Conservation (phyloP, 2,797 vertebrate genomes). For the Gambelia wislizenii region DNA sequence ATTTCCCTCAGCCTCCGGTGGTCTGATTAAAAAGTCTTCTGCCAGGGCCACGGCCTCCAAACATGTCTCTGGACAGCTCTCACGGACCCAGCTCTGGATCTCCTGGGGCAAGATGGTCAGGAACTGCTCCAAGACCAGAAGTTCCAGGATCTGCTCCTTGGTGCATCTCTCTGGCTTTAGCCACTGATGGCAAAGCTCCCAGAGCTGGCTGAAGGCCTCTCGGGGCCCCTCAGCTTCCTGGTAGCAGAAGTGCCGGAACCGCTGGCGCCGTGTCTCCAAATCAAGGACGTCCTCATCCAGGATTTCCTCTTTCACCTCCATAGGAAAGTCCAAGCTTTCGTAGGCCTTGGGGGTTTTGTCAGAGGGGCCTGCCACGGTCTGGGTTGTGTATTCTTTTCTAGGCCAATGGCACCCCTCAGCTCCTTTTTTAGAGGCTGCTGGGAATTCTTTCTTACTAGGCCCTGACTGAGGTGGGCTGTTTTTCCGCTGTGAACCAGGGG, state of each 20-base stretch:
- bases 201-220: constrained; percentile 13
- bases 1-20: not conserved
- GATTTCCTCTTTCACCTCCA: constrained; percentile 22
- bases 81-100: constrained; percentile 36
- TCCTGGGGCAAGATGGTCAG: constrained; percentile 5
- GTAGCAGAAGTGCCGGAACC: constrained; percentile 26
- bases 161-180: constrained; percentile 23
- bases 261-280: not conserved
- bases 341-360: not conserved
- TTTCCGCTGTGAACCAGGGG: not conserved
- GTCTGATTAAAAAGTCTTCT: constrained; percentile 10
- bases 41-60: constrained; percentile 24
- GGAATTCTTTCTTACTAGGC: not conserved
- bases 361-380: not conserved
- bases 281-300: not conserved
- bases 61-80: constrained; percentile 3
- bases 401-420: not conserved
- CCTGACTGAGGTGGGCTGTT: not conserved
- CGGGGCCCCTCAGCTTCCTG: not conserved
- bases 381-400: not conserved
- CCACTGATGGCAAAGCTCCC: constrained; percentile 30
- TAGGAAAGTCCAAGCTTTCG: not conserved
- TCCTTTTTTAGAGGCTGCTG: not conserved
- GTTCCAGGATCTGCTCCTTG: constrained; percentile 38
- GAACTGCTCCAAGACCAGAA: constrained; percentile 34